These are phyloP conservation scores for Hoplodrina blanda DNA, from an alignment of 2,888 invertebrate genomes.

Conservation along the genomic window DNA sequence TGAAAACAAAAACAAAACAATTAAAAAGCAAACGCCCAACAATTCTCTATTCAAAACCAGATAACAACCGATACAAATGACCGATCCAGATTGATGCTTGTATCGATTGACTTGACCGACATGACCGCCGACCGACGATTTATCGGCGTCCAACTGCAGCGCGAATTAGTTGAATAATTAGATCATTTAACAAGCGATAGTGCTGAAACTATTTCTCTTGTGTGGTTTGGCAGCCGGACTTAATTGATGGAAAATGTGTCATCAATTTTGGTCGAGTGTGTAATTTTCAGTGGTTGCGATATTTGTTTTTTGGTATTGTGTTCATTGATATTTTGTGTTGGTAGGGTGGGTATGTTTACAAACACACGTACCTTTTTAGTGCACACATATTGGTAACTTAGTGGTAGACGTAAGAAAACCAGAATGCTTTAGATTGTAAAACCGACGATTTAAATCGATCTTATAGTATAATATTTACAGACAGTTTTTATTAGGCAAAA, in stretches of 20 bases:
- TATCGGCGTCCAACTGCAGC: constrained; percentile 36
- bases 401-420: too few relatives aligned
- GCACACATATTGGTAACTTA: too few relatives aligned
- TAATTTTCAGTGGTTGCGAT: not conserved
- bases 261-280: constrained; percentile 19
- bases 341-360: too few relatives aligned
- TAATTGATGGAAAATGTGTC: constrained; percentile 35
- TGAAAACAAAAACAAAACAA: not conserved
- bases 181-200: constrained; percentile 30
- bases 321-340: not conserved
- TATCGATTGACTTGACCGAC: constrained; percentile 29
- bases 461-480: too few relatives aligned
- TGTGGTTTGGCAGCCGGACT: constrained; percentile 39
- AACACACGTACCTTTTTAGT: too few relatives aligned
- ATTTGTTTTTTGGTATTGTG: not conserved
- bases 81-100: constrained; percentile 20
- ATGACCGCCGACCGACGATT: constrained; percentile 36
- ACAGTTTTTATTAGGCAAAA: too few relatives aligned
- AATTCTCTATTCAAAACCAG: constrained; percentile 7
- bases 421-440: too few relatives aligned
- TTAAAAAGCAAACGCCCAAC: not conserved
- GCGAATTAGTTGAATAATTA: constrained; percentile 41
- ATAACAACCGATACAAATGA: constrained; percentile 34
- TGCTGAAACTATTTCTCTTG: constrained; percentile 43
- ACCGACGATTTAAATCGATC: too few relatives aligned